Evolutionary conservation across 2,888 invertebrate species (phyloP), one percentile per base, ranked within the genome.

Genomic region (Spicauda simplicius): DNA sequence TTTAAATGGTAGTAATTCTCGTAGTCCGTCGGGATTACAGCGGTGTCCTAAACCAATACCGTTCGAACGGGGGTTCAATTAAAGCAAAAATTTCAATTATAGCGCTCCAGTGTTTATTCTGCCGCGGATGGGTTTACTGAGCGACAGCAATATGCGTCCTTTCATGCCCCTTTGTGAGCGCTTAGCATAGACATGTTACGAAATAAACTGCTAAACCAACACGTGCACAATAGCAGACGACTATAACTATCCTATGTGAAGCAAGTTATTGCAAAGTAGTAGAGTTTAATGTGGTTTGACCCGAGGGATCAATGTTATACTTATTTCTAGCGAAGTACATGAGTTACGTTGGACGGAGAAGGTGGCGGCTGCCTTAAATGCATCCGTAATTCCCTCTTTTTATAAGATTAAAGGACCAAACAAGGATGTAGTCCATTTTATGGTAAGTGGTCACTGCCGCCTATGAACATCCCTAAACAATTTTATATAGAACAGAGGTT

Each of bases 21-120:
- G 61, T 50, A 65, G 60, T 57, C 62, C 60, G 14, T 50, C 37
- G 63, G 63, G 69, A 68, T 70, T 62, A 69, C 37, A 50, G 19
- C 50, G 37, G 30, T 57, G 67, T 59, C 69, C 69, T 70, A 68
- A 71, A 66, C 57, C 63, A 70, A 72, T 72, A 74, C 10, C 48
- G 62, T 53, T 60, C 55, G 55, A 64, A 68, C 56, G 69, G 68
- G 67, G 52, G 71, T 68, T 70, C 66, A 71, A 70, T 72, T 70
- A 70, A 69, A 60, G 65, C 64, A 73, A 74, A 74, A 72, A 69
- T 66, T 71, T 74, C 71, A 73, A 72, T 73, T 72, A 73, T 59
- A 62, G 19, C 69, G 68, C 56, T 18, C 66, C 52, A 8, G 45
- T 70, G 60, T 72, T 71, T 70, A 68, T 62, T 68, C 53, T 66